These are phyloP conservation scores for Anoncus sp. DNA, from an alignment of 2,888 invertebrate species.

Conservation along the genomic window DNA sequence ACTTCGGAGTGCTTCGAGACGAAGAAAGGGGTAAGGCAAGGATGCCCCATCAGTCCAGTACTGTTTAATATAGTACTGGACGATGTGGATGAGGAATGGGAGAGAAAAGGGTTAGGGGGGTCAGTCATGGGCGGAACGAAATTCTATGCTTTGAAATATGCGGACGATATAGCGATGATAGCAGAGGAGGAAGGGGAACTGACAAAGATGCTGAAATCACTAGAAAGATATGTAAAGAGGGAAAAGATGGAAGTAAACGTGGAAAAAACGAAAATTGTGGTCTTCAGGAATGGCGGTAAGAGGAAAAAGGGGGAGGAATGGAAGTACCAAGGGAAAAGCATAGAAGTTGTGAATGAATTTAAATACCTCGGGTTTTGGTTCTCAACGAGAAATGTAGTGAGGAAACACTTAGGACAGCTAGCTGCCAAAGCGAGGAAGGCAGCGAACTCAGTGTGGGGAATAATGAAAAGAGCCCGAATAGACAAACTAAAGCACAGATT, in stretches of 20 bases:
- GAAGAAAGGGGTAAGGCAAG: conserved; percentile 45
- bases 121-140: not conserved
- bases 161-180: not conserved
- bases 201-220: not conserved
- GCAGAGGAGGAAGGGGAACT: not conserved
- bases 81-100: not conserved
- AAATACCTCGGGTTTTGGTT: not conserved
- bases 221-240: not conserved
- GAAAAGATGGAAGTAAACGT: not conserved
- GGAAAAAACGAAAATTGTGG: not conserved
- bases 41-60: too few species aligned
- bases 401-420: not conserved
- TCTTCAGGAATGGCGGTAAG: not conserved
- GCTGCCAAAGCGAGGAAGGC: not conserved
- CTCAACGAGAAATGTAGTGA: not conserved
- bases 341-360: not conserved
- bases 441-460: not conserved
- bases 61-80: conserved; percentile 35
- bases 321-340: not conserved
- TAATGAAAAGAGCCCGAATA: not conserved
- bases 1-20: conserved; percentile 24
- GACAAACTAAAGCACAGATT: not conserved
- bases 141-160: not conserved
- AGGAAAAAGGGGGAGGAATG: not conserved
- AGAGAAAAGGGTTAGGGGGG: not conserved